These are phyloP conservation scores for Drosophila mimica DNA, from an alignment of 2,888 invertebrate genomes.

Conservation along the genomic window DNA sequence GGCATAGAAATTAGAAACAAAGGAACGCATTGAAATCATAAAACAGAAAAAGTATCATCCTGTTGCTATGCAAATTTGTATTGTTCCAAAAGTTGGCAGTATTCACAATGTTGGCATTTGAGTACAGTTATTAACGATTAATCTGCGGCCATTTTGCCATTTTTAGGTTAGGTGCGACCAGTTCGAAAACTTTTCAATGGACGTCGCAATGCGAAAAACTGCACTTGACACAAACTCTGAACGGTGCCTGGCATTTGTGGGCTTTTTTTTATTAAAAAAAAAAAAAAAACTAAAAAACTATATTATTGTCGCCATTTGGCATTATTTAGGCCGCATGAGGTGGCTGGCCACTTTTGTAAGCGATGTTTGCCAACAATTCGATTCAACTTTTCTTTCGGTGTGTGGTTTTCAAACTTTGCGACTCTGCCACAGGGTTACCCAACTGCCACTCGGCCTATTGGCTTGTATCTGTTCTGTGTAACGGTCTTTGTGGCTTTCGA, in stretches of 20 bases:
- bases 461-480: conserved; percentile 27
- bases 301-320: conserved; percentile 38
- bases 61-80: conserved; percentile 68
- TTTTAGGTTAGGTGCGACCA: conserved; percentile 30
- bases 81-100: conserved; percentile 41
- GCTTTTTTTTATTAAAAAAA: conserved; percentile 2
- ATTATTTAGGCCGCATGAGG: conserved; percentile 29
- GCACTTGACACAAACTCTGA: conserved; percentile 51
- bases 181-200: conserved; percentile 46
- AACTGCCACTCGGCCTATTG: conserved; percentile 45
- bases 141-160: conserved; percentile 47
- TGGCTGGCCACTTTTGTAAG: conserved; percentile 16
- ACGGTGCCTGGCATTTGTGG: conserved; percentile 16
- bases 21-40: conserved; percentile 42
- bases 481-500: conserved; percentile 39
- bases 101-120: conserved; percentile 39
- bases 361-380: conserved; percentile 41
- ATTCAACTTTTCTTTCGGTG: conserved; percentile 56
- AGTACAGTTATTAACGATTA: conserved; percentile 71
- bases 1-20: conserved; percentile 5
- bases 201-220: conserved; percentile 52
- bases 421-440: conserved; percentile 16
- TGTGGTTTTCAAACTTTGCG: conserved; percentile 51
- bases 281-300: not conserved
- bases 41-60: conserved; percentile 66